These are phyloP conservation scores for Pristionchus exspectatus DNA, from an alignment of 2,888 invertebrate species.

Conservation along the genomic window DNA sequence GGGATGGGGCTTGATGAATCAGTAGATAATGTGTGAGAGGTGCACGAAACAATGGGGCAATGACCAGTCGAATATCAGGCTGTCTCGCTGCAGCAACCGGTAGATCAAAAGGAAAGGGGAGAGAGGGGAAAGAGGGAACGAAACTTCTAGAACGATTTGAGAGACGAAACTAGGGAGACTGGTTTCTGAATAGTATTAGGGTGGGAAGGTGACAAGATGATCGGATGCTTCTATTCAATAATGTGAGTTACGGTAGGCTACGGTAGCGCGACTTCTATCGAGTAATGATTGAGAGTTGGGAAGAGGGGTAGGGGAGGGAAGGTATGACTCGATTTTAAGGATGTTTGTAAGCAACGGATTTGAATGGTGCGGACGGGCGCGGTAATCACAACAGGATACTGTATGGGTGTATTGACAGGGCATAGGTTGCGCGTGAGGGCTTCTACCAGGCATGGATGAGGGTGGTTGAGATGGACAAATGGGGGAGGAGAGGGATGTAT, in stretches of 20 bases:
- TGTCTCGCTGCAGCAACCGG: slow-evolving; percentile 39
- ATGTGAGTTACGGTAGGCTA: background rate
- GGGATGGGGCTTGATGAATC: slow-evolving; percentile 14
- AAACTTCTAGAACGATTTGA: background rate
- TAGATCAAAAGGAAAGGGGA: background rate
- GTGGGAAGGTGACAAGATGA: slow-evolving; percentile 30
- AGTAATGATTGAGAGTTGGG: background rate
- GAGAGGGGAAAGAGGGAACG: background rate
- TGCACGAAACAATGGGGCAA: slow-evolving; percentile 15
- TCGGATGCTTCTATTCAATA: background rate
- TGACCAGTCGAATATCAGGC: background rate
- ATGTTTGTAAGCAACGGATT: slow-evolving; percentile 10
- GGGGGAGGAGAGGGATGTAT: slow-evolving; percentile 3
- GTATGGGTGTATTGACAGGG: slow-evolving; percentile 39
- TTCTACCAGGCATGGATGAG: slow-evolving; percentile 38
- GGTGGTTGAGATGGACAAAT: slow-evolving; percentile 3
- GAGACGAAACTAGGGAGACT: background rate
- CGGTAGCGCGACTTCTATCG: slow-evolving; percentile 32
- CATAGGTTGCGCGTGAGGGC: slow-evolving; percentile 1
- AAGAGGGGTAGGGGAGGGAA: background rate
- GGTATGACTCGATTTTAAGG: slow-evolving; percentile 43
- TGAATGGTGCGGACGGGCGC: background rate
- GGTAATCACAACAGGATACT: slow-evolving; percentile 46
- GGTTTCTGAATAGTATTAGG: slow-evolving; percentile 14
- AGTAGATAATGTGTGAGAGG: slow-evolving; percentile 2